phyloP scores from a whole-genome alignment of 2,797 vertebrate species.

The Parotocinclus haroldoi region DNA sequence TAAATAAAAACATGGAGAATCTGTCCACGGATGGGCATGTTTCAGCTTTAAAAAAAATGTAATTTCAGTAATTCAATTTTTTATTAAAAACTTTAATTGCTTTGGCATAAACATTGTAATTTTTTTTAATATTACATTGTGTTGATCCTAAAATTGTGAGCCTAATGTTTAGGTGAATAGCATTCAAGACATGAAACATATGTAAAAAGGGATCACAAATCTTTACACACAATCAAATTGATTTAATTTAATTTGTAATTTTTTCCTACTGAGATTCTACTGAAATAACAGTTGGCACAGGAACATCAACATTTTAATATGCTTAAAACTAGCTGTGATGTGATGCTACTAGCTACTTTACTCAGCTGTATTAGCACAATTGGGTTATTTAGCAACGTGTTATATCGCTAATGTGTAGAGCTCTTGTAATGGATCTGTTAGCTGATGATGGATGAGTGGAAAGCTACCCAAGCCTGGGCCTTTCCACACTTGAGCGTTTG shows the following conservation, averaged over 20 bases:
- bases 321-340: background rate
- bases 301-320: background rate
- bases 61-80: slow-evolving; percentile 67
- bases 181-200: background rate
- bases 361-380: background rate
- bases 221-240: background rate
- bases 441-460: slow-evolving; percentile 86
- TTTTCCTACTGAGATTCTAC: too few relatives aligned
- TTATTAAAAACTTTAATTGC: slow-evolving; percentile 78
- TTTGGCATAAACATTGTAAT: slow-evolving; percentile 59
- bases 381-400: slow-evolving; percentile 45
- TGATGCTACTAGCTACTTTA: background rate
- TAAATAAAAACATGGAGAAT: slow-evolving; percentile 74
- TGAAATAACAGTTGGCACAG: background rate
- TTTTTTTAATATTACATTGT: slow-evolving; percentile 54
- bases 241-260: background rate
- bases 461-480: slow-evolving; percentile 71
- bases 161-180: too few relatives aligned
- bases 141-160: too few relatives aligned
- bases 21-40: slow-evolving; percentile 69
- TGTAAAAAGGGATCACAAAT: slow-evolving; percentile 42
- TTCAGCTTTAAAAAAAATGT: slow-evolving; percentile 73
- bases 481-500: slow-evolving; percentile 77
- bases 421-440: slow-evolving; percentile 83
- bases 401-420: slow-evolving; percentile 74